Conservation (phyloP, 2,797 vertebrate genomes). For the Myotis pilosus region DNA sequence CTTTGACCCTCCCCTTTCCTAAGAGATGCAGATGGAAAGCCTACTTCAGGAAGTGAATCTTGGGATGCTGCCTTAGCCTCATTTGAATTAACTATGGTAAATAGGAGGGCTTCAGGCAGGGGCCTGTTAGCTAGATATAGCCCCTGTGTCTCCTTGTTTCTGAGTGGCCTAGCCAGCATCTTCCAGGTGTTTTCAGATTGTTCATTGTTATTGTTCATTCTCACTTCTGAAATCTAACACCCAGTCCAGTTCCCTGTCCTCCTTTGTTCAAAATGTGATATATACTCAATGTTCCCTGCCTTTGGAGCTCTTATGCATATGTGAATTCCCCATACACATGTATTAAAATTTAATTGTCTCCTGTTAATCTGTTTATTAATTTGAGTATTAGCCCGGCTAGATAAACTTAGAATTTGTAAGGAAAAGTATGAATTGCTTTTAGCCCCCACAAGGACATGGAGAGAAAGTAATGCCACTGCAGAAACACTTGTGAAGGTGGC, state of each 20-base stretch:
- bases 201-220: not conserved
- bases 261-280: not conserved
- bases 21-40: not conserved
- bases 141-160: no score
- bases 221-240: not conserved
- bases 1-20: not conserved
- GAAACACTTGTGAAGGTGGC: not conserved
- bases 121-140: not conserved
- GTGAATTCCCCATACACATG: not conserved
- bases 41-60: not conserved
- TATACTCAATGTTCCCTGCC: not conserved
- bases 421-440: not conserved
- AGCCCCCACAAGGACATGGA: not conserved
- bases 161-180: not conserved
- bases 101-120: not conserved
- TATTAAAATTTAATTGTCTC: not conserved
- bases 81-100: not conserved
- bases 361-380: not conserved
- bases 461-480: not conserved
- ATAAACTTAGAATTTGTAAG: not conserved
- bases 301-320: not conserved
- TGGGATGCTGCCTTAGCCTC: not conserved
- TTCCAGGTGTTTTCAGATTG: not conserved
- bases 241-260: not conserved
- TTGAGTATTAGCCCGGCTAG: not conserved